Conservation (phyloP, 53 echinoderm and acorn worm genomes). For the Arbacia lixula region DNA sequence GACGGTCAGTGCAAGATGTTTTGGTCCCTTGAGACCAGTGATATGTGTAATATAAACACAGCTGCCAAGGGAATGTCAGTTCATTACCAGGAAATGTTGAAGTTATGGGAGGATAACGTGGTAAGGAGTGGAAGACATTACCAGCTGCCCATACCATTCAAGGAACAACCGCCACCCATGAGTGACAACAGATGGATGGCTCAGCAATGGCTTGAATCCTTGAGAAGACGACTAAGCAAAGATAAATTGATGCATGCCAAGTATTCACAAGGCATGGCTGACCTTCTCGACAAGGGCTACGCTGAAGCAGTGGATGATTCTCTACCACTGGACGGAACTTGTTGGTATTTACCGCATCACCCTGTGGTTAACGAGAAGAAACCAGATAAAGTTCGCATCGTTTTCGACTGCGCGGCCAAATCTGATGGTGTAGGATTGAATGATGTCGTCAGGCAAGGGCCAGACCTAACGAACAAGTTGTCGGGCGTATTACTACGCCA, state of each 20-base stretch:
- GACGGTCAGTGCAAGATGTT: slow-evolving; percentile 53
- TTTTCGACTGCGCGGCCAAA: slow-evolving; percentile 49
- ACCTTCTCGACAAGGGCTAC: slow-evolving; percentile 15
- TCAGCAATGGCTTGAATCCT: slow-evolving; percentile 32
- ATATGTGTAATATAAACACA: slow-evolving; percentile 7
- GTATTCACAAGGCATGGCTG: background rate
- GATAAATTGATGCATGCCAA: slow-evolving; percentile 12
- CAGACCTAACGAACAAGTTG: slow-evolving; percentile 69
- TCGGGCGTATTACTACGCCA: slow-evolving; percentile 63
- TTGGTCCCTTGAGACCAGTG: slow-evolving; percentile 46
- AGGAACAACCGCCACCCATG: slow-evolving; percentile 40
- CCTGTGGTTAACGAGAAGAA: slow-evolving; percentile 50
- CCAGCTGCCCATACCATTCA: slow-evolving; percentile 66
- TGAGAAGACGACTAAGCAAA: slow-evolving; percentile 26
- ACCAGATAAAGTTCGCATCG: slow-evolving; percentile 47
- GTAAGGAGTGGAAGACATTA: slow-evolving; percentile 27
- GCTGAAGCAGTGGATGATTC: slow-evolving; percentile 40
- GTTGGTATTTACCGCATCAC: slow-evolving; percentile 85
- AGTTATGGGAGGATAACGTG: slow-evolving; percentile 44
- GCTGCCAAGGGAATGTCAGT: slow-evolving; percentile 38
- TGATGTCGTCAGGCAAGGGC: slow-evolving; percentile 72
- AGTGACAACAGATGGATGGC: slow-evolving; percentile 58
- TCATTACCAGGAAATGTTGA: slow-evolving; percentile 25
- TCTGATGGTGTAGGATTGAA: slow-evolving; percentile 60
- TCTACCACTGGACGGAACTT: slow-evolving; percentile 36